Evolutionary conservation across 2,797 vertebrate genomes (phyloP), one percentile per base, ranked within the genome.

Genomic region (Micrastur ruficollis): DNA sequence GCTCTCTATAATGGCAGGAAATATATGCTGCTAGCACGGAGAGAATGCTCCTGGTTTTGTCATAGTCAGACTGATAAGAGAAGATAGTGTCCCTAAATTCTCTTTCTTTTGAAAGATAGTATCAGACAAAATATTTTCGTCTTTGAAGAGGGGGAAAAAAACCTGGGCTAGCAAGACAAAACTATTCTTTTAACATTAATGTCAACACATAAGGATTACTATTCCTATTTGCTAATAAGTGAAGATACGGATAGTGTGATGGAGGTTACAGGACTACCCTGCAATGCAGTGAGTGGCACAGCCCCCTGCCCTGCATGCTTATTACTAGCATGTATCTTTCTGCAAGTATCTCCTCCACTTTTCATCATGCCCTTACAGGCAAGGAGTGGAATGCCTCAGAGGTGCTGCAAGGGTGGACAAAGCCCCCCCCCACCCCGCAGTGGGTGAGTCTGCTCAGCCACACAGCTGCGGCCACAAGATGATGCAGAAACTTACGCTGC

Each of bases 91-190:
- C 16, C 80, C 50, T 81, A 53, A 70, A 68, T 53, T 46, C 10
- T 29, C 20, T 91, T 93, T 42, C 19, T 73, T 66, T 59, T 75
- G 79, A 90, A 74, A 92, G 90, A 75, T 53, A 91, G 22, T 36
- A 80, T 14, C 52, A 63, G 42, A 58, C 11, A 62, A 50, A 56
- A 4, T 56, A 58, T 73, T 79, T 73, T 82, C 38, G 34, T 49
- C 31, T 2, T 1, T 46, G 40, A 86, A 8, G 20, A 10, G 16
- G 4, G 4, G 11, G 5, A 8, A 6, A 1, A 10, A 12, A 79
- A 29, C 13, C 47, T 38, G n/a, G 29, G 11, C 26, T 70, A 49
- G 31, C 19, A 72, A 66, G 47, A 75, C 19, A 67, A 27, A 65
- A 42, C 16, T 38, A 5, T 26, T 61, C 31, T 49, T n/a, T 50